A percentile compares a stretch with the other conserved stretches of the same genome.
Conservation (phyloP, 2,888 invertebrate species). For the Eucriotettix oculatus region DNA sequence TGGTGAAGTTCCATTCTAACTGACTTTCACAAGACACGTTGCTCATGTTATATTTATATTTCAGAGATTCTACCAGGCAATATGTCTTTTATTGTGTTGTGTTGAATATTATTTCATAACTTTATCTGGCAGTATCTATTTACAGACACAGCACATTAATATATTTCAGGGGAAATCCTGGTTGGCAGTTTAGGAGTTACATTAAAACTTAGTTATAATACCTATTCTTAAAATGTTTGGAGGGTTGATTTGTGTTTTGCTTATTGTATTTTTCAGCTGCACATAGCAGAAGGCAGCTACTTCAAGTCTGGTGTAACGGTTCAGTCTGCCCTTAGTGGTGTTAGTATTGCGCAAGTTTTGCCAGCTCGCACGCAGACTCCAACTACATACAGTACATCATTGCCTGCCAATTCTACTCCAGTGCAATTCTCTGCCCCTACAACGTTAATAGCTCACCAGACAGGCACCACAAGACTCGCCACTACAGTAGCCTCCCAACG, state of each 20-base stretch:
- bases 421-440: not conserved
- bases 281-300: not conserved
- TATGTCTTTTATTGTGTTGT: too few species aligned
- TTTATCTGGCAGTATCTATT: too few species aligned
- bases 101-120: too few species aligned
- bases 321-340: not conserved
- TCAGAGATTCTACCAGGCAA: too few species aligned
- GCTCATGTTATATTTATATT: too few species aligned
- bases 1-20: too few species aligned
- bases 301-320: not conserved
- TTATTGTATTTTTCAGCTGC: not conserved
- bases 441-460: not conserved
- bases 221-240: too few species aligned
- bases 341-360: not conserved
- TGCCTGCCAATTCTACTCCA: not conserved
- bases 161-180: too few species aligned
- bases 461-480: not conserved
- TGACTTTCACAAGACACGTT: too few species aligned
- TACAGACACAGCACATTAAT: too few species aligned
- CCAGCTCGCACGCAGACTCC: not conserved
- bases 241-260: not conserved
- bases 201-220: too few species aligned
- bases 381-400: not conserved
- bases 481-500: not conserved
- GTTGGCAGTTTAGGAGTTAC: too few species aligned